Percentiles rank a stretch among this genome's conserved stretches.
Conservation (phyloP, 2,888 invertebrate genomes). For the Schizotus pectinicornis region DNA sequence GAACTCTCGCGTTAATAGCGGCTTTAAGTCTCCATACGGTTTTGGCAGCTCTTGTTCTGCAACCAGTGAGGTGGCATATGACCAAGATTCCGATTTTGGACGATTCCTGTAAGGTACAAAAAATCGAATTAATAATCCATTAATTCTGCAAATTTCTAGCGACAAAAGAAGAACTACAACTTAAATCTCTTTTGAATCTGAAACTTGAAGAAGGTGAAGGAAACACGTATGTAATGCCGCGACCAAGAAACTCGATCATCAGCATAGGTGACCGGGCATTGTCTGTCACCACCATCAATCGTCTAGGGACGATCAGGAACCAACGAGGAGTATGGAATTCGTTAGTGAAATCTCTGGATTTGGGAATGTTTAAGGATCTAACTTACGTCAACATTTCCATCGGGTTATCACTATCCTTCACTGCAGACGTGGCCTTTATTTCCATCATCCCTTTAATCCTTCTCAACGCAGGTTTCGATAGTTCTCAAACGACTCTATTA, state of each 20-base stretch:
- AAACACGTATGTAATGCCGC: conserved; percentile 17
- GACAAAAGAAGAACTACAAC: conserved; percentile 18
- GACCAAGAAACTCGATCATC: conserved; percentile 43
- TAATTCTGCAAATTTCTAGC: conserved; percentile 23
- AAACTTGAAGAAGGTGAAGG: conserved; percentile 20
- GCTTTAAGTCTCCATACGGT: conserved; percentile 72
- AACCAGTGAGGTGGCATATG: conserved; percentile 77
- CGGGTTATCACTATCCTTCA: conserved; percentile 72
- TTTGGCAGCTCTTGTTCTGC: conserved; percentile 74
- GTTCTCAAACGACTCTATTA: conserved; percentile 68
- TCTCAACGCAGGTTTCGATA: conserved; percentile 63
- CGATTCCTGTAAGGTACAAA: neutral
- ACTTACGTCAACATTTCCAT: conserved; percentile 73
- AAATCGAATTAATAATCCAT: conserved; percentile 16
- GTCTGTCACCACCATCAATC: conserved; percentile 38
- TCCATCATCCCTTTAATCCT: conserved; percentile 72
- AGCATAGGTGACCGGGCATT: conserved; percentile 46
- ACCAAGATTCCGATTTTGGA: conserved; percentile 29
- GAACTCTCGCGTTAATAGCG: conserved; percentile 70
- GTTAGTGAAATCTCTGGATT: conserved; percentile 67
- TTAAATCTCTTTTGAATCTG: neutral
- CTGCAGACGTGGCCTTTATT: conserved; percentile 74
- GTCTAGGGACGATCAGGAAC: conserved; percentile 9
- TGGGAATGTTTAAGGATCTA: conserved; percentile 67
- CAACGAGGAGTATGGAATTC: conserved; percentile 54